Base-by-base conservation (phyloP, 23 tunicate genomes). In the Aplidium turbinatum region DNA sequence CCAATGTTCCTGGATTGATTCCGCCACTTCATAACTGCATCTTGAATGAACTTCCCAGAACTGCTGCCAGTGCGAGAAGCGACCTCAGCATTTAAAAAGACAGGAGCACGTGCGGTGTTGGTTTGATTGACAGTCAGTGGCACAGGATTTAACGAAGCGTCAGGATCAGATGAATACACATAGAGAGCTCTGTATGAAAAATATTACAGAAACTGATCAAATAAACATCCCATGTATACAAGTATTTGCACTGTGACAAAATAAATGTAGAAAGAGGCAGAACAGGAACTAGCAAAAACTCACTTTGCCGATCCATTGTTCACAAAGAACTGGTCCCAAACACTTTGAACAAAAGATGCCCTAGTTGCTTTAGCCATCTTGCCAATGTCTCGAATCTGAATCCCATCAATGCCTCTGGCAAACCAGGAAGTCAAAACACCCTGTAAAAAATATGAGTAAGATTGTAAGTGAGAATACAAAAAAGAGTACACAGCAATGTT, bases 361-460 rank as follows among this genome's bases (percentile, higher is more conserved):
- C 4, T 19, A 3, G 33, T 40, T 16, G 56, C 56, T 47, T 33
- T 45, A 28, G 56, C 22, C 25, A 86, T 29, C 11, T 72, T 50
- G 34, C 55, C 35, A 27, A 86, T 7, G 50, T 86, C 93, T 7
- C 85, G 47, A 1, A 86, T 47, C 38, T 78, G 78, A 31, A 86
- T 55, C 2, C 93, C 93, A 32, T 86, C 85, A 2, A 57, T 38
- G 0, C 64, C 66, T 0, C 69, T 68, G 6, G 26, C 47, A 47
- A 86, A 45, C 93, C 93, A 86, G 28, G 24, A 23, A 1, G 31
- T 55, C 18, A 85, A 39, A 5, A 70, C 24, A 32, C 47, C 60
- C 91, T 85, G 47, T 1, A 70, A 58, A 69, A 56, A 79, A 57
- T 1, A 1, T n/a, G n/a, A n/a, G n/a, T n/a, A n/a, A 29, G 19